Evolutionary conservation across 2,888 invertebrate genomes (phyloP).

Genomic region (Andricus curvator): DNA sequence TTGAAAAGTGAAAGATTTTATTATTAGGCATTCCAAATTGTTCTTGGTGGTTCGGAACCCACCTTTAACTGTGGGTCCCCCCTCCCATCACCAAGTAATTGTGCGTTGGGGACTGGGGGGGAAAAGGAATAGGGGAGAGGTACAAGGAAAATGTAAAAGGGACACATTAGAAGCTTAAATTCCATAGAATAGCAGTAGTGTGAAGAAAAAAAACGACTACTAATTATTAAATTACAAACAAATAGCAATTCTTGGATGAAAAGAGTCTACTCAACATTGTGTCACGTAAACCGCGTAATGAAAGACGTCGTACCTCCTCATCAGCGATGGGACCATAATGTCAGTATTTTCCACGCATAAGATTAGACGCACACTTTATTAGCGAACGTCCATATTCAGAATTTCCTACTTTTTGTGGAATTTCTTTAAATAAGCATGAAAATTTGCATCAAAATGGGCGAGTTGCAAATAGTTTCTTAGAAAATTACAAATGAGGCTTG

Average conservation of each 20-base stretch:
- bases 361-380: background rate
- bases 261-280: background rate
- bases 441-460: conserved; percentile 41
- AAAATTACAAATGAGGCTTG: background rate
- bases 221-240: background rate
- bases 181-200: background rate
- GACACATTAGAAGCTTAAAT: no score
- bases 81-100: no score
- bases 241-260: background rate
- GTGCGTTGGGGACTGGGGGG: no score
- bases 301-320: background rate
- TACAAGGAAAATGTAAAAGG: no score
- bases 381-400: conserved; percentile 42
- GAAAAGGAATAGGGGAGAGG: no score
- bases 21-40: no score
- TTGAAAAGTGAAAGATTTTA: no score
- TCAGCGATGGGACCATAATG: background rate
- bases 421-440: conserved; percentile 8
- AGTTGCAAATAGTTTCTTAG: conserved; percentile 7
- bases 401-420: conserved; percentile 37
- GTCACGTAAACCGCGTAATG: background rate
- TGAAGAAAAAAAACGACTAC: background rate
- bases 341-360: background rate
- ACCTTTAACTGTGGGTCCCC: no score
- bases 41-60: no score